Conservation (phyloP, 2,797 vertebrate species). For the Gymnopithys bicolor region DNA sequence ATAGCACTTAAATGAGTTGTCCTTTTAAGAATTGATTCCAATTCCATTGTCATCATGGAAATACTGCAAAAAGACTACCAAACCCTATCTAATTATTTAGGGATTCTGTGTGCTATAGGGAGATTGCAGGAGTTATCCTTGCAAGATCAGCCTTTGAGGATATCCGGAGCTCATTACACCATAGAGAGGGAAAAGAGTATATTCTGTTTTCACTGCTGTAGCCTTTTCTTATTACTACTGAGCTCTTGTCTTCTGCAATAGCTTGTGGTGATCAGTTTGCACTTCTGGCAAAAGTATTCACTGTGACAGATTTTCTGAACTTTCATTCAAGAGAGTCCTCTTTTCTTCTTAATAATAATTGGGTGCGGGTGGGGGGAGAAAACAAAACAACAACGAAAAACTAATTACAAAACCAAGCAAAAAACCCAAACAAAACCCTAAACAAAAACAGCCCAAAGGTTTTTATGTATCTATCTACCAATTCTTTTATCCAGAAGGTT, state of each 20-base stretch:
- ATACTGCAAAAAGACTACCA: not conserved
- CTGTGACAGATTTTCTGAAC: not conserved
- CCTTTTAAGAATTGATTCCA: not conserved
- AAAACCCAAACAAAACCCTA: accelerated
- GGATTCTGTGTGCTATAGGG: not conserved
- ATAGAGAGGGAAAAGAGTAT: not conserved
- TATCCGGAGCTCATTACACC: accelerated
- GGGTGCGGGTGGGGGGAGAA: not conserved
- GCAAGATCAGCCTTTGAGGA: not conserved
- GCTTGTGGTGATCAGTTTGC: not conserved
- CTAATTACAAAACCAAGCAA: accelerated
- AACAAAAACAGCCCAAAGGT: not conserved
- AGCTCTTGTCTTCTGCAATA: not conserved
- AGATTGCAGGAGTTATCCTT: not conserved
- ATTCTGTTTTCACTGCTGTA: not conserved
- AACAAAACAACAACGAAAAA: not conserved
- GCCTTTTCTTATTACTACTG: not conserved
- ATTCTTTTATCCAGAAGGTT: not conserved
- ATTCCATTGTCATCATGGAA: not conserved
- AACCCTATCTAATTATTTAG: not conserved
- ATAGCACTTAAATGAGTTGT: not conserved
- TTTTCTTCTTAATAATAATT: not conserved
- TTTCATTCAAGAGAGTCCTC: not conserved
- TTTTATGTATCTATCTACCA: not conserved
- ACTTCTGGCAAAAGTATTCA: not conserved